A percentile compares a stretch with the other conserved stretches of the same genome.
Evolutionary conservation across 2,113 vertebrate genomes (phyloP).

Genomic region (Mastomys coucha): DNA sequence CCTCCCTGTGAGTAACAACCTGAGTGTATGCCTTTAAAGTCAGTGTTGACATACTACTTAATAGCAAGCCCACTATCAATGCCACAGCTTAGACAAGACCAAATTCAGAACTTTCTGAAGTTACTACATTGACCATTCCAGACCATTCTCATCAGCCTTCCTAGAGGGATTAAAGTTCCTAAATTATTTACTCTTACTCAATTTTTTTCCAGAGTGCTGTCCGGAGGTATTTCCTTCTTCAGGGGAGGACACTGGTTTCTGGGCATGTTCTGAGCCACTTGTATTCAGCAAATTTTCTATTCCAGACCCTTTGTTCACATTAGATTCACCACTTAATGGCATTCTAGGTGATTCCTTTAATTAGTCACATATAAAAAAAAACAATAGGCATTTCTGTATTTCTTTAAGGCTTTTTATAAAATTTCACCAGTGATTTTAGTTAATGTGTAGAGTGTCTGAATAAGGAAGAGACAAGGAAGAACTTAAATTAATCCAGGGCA

Average conservation of each 20-base stretch:
- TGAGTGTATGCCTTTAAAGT: background rate
- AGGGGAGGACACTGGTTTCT: background rate
- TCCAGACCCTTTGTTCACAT: slow-evolving; percentile 14
- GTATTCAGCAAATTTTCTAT: background rate
- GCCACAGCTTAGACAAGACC: background rate
- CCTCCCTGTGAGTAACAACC: background rate
- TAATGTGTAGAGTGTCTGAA: background rate
- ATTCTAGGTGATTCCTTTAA: background rate
- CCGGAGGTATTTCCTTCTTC: background rate
- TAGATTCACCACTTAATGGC: background rate
- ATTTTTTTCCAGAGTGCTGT: background rate
- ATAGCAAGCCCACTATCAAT: background rate
- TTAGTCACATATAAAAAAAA: slow-evolving; percentile 25
- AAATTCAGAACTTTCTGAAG: background rate
- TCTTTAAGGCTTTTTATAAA: background rate
- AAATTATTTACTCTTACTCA: slow-evolving; percentile 53
- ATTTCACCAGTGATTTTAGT: background rate
- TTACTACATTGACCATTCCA: background rate
- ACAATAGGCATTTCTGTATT: background rate
- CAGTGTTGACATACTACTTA: background rate
- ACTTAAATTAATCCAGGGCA: background rate
- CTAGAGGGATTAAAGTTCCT: background rate
- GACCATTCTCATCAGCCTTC: background rate
- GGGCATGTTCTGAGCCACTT: background rate
- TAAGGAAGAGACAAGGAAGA: background rate